Base-by-base conservation (phyloP, 2,113 vertebrate species). In the Siniperca chuatsi region DNA sequence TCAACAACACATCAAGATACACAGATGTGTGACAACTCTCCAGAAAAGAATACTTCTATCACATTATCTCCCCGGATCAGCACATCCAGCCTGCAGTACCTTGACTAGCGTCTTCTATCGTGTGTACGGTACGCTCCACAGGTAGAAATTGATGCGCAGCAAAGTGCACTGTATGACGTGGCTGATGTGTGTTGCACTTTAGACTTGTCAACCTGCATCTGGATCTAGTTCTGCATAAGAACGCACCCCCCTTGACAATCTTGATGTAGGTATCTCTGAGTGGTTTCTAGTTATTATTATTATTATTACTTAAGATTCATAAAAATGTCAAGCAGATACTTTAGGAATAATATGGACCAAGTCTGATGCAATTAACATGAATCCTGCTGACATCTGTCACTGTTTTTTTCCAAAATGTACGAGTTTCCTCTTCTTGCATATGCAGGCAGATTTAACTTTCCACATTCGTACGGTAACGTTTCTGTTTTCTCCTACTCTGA, bases 321-420 rank as follows among this genome's bases (percentile, higher is more conserved):
- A 46, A 25, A 78, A 71, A 48, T 60, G 8, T 58, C 75, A 65
- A 11, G 1, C 52, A 67, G 68, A 78, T 15, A 20, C 71, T 68
- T 2, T 16, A 16, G 65, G 12, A 18, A 4, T 33, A 67, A 79
- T 23, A 9, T 64, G 74, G 8, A 33, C 55, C 55, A 8, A 20
- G 42, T 37, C 48, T 65, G 13, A 40, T 58, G 16, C 65, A 65
- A 40, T 81, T 50, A 71, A 82, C 61, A 74, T 68, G 40, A 62
- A 79, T 23, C n/a, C 54, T 35, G 52, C 52, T 81, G 61, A 72
- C 61, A 81, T 67, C 48, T 1, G 4, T 48, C 65, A 16, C 35
- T 9, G 29, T 48, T 8, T n/a, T 37, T 80, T 16, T n/a, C 15
- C 25, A 60, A 23, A 33, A 50, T 40, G 23, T 4, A 33, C 4